These are phyloP conservation scores for Trachymyrmex cornetzi DNA, from an alignment of 1,140 invertebrate genomes.

Conservation along the genomic window DNA sequence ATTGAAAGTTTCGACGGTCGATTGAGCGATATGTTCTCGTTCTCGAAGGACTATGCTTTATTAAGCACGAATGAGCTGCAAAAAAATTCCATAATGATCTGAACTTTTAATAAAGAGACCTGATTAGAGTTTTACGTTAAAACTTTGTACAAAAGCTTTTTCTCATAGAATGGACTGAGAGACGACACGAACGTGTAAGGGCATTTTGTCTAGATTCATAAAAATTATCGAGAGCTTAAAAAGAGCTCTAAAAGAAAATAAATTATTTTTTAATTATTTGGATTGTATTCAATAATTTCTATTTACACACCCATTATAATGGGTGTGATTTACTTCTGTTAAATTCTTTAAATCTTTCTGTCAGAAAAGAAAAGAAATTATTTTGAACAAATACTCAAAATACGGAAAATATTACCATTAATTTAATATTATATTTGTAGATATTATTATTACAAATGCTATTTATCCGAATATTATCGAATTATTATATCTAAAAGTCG, in stretches of 20 bases:
- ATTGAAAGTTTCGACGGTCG: constrained; percentile 51
- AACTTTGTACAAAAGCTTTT: constrained; percentile 34
- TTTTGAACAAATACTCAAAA: background rate
- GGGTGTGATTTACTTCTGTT: background rate
- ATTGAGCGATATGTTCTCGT: constrained; percentile 53
- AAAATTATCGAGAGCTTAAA: background rate
- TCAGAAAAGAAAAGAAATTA: background rate
- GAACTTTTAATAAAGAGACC: constrained; percentile 62
- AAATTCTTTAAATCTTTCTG: background rate
- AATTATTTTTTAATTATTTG: background rate
- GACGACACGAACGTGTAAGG: background rate
- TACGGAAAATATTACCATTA: constrained; percentile 16
- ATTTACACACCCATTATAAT: background rate
- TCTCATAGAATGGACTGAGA: constrained; percentile 13
- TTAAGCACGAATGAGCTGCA: constrained; percentile 61
- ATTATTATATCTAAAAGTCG: constrained; percentile 21
- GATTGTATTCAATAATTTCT: background rate
- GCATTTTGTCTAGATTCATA: constrained; percentile 29
- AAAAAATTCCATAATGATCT: constrained; percentile 53
- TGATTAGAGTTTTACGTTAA: constrained; percentile 58
- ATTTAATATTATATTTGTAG: constrained; percentile 15
- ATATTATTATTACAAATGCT: constrained; percentile 32
- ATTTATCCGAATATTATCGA: constrained; percentile 27
- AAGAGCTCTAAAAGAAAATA: background rate
- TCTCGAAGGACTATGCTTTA: constrained; percentile 52